Evolutionary conservation across 2,113 vertebrate species (phyloP).

Genomic region (Hydrochoerus hydrochaeris): DNA sequence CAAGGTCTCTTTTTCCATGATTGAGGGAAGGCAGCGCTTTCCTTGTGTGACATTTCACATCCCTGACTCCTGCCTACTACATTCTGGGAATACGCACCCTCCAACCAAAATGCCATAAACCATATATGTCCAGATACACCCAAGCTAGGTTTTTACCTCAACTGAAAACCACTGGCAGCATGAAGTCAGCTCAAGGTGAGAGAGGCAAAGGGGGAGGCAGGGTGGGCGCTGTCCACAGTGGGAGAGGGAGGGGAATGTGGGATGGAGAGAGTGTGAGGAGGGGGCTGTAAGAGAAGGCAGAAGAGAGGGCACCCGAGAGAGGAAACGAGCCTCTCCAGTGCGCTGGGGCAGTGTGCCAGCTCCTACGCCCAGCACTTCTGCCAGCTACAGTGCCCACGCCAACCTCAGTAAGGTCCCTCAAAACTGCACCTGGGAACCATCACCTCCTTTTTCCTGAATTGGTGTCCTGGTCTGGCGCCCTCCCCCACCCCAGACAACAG

Average conservation of each 20-base stretch:
- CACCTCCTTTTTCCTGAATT: not conserved
- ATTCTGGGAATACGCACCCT: not conserved
- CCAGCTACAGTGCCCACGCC: not conserved
- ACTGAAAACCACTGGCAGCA: not conserved
- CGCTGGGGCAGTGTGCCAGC: not conserved
- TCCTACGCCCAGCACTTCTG: not conserved
- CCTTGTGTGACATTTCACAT: not conserved
- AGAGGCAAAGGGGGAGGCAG: no score
- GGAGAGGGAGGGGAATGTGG: not conserved
- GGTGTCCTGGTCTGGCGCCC: not conserved
- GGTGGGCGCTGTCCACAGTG: rapidly evolving
- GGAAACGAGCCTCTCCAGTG: not conserved
- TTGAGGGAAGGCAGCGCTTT: not conserved
- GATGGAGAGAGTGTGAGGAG: rapidly evolving
- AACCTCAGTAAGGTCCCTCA: not conserved
- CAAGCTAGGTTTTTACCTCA: not conserved
- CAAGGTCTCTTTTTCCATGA: not conserved
- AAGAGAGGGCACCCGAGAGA: no score
- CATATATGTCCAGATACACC: not conserved
- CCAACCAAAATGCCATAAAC: not conserved
- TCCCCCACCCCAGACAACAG: not conserved
- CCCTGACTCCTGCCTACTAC: not conserved
- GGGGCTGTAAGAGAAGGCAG: not conserved
- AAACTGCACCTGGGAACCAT: not conserved
- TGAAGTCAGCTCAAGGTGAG: not conserved